Conservation (phyloP, 2,888 invertebrate species). For the Barypeithes pellucidus region DNA sequence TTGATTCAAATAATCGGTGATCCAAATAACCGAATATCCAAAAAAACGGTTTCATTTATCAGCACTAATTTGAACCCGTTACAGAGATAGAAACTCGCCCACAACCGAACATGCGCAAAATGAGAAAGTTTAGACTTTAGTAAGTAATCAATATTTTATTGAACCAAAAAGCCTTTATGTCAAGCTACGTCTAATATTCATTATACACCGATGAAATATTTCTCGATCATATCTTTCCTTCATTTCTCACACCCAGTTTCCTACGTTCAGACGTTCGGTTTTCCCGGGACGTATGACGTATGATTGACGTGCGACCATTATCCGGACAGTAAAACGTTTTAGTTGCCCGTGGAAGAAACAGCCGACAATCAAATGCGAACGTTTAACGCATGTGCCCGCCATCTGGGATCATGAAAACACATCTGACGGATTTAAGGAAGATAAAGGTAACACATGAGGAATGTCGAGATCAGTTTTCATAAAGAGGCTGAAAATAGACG, state of each 20-base stretch:
- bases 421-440: conserved; percentile 34
- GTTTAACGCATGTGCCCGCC: conserved; percentile 45
- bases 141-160: no score
- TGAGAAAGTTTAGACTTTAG: no score
- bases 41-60: no score
- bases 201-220: no score
- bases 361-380: conserved; percentile 47
- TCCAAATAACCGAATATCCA: no score
- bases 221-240: neutral
- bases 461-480: conserved; percentile 5
- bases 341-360: conserved; percentile 43
- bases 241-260: neutral
- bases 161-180: no score
- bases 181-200: no score
- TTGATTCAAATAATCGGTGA: no score
- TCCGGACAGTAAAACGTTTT: conserved; percentile 44
- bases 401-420: conserved; percentile 43
- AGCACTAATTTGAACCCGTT: no score
- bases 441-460: conserved; percentile 20
- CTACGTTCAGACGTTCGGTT: conserved; percentile 25
- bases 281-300: conserved; percentile 30
- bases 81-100: no score
- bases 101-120: no score
- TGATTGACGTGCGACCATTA: conserved; percentile 51
- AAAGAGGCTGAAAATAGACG: neutral